phyloP scores from a whole-genome alignment of 2,113 vertebrate genomes.

The Antechinus flavipes region DNA sequence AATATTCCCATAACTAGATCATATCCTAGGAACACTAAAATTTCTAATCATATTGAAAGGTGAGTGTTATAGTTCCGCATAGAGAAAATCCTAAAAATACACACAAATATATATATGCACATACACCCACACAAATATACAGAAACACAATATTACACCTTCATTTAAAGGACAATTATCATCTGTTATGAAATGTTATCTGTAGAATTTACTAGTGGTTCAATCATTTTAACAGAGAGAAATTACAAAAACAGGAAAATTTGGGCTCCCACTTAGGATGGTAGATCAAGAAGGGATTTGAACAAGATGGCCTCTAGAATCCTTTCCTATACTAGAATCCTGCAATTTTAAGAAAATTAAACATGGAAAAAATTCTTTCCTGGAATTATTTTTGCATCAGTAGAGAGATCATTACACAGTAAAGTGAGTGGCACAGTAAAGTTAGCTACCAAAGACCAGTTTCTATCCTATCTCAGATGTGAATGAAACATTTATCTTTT shows the following conservation, averaged over 20 bases:
- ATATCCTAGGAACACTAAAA: background rate
- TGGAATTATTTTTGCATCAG: constrained; percentile 4
- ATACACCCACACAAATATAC: too few species aligned
- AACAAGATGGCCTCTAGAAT: background rate
- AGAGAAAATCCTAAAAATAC: background rate
- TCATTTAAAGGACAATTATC: background rate
- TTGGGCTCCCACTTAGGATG: constrained; percentile 33
- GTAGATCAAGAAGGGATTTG: background rate
- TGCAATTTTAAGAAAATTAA: background rate
- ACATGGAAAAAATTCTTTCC: background rate
- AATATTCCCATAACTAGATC: background rate
- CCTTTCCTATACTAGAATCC: background rate
- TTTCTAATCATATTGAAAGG: background rate
- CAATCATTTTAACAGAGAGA: background rate
- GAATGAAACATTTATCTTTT: background rate
- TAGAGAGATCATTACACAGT: background rate
- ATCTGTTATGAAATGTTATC: background rate
- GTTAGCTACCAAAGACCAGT: background rate
- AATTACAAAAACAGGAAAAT: constrained; percentile 36
- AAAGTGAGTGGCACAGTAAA: background rate
- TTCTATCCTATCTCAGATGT: background rate
- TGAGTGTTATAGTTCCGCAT: background rate
- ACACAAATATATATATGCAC: too few species aligned
- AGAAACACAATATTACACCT: background rate
- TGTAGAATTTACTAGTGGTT: background rate